phyloP scores from a whole-genome alignment of 2,113 vertebrate species.

The Xenopus borealis region DNA sequence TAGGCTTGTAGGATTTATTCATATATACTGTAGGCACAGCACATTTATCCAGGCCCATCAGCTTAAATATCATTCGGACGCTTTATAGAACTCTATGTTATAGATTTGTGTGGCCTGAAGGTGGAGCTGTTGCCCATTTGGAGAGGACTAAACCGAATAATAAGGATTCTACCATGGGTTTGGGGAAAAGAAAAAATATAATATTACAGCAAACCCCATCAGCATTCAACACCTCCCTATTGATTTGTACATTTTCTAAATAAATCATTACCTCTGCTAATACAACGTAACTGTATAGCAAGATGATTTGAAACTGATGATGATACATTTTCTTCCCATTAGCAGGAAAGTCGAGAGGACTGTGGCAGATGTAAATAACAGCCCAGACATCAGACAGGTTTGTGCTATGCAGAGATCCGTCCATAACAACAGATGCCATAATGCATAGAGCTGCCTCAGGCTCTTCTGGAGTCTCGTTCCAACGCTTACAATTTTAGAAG shows the following conservation, averaged over 20 bases:
- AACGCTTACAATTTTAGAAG: too few relatives aligned
- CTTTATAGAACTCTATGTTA: too few relatives aligned
- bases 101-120: neutral
- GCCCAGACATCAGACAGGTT: neutral
- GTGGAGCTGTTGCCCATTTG: constrained; percentile 11
- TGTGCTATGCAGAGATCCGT: neutral
- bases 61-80: too few relatives aligned
- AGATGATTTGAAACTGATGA: constrained; percentile 4
- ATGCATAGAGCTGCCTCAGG: too few relatives aligned
- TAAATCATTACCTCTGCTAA: constrained; percentile 18
- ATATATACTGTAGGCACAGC: too few relatives aligned
- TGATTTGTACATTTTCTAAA: constrained; percentile 21
- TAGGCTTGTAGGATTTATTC: too few relatives aligned
- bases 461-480: too few relatives aligned
- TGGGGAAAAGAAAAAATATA: constrained; percentile 10
- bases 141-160: neutral
- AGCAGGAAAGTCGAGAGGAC: neutral
- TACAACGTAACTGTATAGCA: constrained; percentile 3
- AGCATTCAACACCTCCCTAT: constrained; percentile 31
- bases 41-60: too few relatives aligned
- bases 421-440: too few relatives aligned
- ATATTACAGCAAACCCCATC: constrained; percentile 31
- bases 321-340: constrained; percentile 22
- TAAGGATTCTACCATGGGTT: constrained; percentile 1
- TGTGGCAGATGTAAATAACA: neutral